Evolutionary conservation across 1,140 invertebrate species (phyloP).

Genomic region (Listronotus oregonensis): DNA sequence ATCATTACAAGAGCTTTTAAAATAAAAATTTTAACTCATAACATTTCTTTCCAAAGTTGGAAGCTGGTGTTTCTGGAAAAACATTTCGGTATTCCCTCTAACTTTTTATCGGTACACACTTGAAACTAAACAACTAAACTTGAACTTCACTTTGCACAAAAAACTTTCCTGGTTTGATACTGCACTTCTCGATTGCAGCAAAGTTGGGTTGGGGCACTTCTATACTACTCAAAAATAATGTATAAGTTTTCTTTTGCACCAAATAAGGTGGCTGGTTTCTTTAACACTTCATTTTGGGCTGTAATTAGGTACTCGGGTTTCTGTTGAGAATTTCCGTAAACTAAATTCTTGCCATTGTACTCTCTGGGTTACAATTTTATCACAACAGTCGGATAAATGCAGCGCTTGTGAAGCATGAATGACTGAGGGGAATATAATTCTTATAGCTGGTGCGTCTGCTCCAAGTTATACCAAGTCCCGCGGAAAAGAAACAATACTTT

Average conservation of each 20-base stretch:
- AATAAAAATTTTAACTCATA: too few species aligned
- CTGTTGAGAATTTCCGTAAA: neutral
- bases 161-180: neutral
- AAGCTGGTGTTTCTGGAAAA: too few species aligned
- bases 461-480: neutral
- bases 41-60: too few species aligned
- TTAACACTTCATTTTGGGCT: neutral
- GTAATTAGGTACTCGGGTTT: neutral
- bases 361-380: slow-evolving; percentile 2
- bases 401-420: slow-evolving; percentile 6
- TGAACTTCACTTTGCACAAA: neutral
- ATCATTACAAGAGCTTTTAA: too few species aligned
- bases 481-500: neutral
- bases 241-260: slow-evolving; percentile 9
- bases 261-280: neutral
- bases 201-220: slow-evolving; percentile 14
- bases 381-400: slow-evolving; percentile 2
- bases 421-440: slow-evolving; percentile 1
- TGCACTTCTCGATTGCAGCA: slow-evolving; percentile 1
- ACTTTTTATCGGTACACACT: too few species aligned
- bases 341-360: slow-evolving; percentile 10
- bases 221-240: neutral
- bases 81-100: too few species aligned
- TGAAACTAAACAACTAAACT: neutral
- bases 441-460: neutral